Evolutionary conservation across 2,797 vertebrate species (phyloP), one percentile per base, ranked within the genome.

Genomic region (Fistularia tabacaria): DNA sequence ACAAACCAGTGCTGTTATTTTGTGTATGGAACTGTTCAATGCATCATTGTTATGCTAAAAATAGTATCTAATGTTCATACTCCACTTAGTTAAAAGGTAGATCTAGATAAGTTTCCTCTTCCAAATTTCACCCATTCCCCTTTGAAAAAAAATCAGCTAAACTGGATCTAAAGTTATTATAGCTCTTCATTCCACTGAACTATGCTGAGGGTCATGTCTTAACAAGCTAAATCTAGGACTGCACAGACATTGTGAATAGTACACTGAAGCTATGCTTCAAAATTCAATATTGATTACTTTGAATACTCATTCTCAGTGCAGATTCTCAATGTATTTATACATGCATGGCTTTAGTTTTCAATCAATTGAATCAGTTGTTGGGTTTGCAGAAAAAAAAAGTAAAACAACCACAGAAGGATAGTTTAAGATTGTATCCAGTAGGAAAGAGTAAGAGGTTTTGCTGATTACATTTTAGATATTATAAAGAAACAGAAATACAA

Each of bases 111-210:
- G 54, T 13, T 56, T 49, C 6, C 36, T 9, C 7, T 57, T 65
- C 48, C 13, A 40, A 7, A 3, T 14, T 36, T 38, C 1, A 62
- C 44, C 10, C 14, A 25, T 59, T 36, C 9, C 9, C 7, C 25
- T 8, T 9, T 36, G 14, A 49, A 60, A 64, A 50, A 54, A 1
- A 51, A 9, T 46, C 41, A n/a, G 1, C 1, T 46, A 51, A 53
- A 46, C 38, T 36, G 38, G 47, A n/a, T n/a, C n/a, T n/a, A n/a
- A n/a, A n/a, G n/a, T 8, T 8, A 10, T 41, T 1, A 6, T 14
- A 59, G 25, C 14, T 10, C 51, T 51, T 73, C 77, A 69, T 76
- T 81, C 64, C 76, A 70, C 36, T 9, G 37, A 63, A 43, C 49
- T 58, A 10, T 42, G 42, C 49, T 14, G 15, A 58, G 8, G 14